A percentile compares a stretch with the other conserved stretches of the same genome.
These are phyloP conservation scores for Chymomyza fuscimana DNA, from an alignment of 2,888 invertebrate species.

Conservation along the genomic window DNA sequence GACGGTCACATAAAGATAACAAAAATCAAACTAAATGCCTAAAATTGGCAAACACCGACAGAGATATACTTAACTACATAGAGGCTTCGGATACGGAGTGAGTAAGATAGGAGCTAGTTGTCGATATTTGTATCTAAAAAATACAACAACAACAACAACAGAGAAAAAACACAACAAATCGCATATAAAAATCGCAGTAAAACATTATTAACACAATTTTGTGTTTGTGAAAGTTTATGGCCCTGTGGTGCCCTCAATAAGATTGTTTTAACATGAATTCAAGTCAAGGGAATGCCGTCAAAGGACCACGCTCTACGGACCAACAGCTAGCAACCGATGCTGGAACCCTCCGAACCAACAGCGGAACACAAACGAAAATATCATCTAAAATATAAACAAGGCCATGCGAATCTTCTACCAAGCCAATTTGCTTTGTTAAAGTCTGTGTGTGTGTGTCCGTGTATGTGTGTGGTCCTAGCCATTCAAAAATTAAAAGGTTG, in stretches of 20 bases:
- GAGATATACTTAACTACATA: slow-evolving; percentile 13
- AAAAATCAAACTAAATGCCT: slow-evolving; percentile 72
- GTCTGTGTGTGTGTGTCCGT: too few species aligned
- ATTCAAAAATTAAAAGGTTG: slow-evolving; percentile 68
- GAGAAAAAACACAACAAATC: slow-evolving; percentile 22
- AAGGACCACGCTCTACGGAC: slow-evolving; percentile 30
- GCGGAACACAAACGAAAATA: slow-evolving; percentile 26
- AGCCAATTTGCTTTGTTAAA: neutral
- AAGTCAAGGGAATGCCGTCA: slow-evolving; percentile 46
- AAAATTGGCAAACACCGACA: slow-evolving; percentile 63
- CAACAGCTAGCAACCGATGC: neutral
- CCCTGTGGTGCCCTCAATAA: slow-evolving; percentile 66
- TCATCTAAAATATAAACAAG: slow-evolving; percentile 35
- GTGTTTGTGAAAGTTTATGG: slow-evolving; percentile 7
- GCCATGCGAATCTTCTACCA: neutral
- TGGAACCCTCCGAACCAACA: neutral
- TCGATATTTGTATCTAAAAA: slow-evolving; percentile 4
- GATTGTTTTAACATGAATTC: slow-evolving; percentile 74
- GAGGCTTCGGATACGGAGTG: neutral
- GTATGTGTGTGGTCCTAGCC: neutral
- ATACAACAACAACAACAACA: slow-evolving; percentile 9
- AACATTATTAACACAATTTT: slow-evolving; percentile 70
- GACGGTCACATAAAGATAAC: slow-evolving; percentile 67
- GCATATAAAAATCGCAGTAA: slow-evolving; percentile 70
- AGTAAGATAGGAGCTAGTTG: slow-evolving; percentile 51